phyloP scores from a whole-genome alignment of 2,888 invertebrate species.

The Dynastes grantii region DNA sequence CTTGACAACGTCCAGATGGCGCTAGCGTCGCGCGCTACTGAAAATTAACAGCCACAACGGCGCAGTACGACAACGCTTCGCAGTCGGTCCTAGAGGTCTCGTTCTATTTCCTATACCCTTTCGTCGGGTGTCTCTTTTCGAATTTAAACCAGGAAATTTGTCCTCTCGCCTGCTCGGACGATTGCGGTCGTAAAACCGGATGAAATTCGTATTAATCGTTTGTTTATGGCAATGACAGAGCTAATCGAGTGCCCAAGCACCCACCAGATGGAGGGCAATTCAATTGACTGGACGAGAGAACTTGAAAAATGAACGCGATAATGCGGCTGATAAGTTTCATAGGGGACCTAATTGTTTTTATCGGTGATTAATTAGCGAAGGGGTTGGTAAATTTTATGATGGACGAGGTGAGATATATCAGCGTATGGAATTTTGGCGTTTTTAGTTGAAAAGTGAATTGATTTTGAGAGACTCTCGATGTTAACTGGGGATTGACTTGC shows the following conservation, averaged over 20 bases:
- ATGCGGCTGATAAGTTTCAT: no score
- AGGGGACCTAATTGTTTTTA: no score
- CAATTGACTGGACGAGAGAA: conserved; percentile 11
- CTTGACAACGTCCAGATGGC: neutral
- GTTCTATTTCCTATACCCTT: neutral
- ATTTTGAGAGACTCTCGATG: no score
- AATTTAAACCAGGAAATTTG: neutral
- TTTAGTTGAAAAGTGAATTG: no score
- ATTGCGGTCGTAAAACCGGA: conserved; percentile 17
- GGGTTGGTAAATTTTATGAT: no score
- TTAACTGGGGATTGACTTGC: no score
- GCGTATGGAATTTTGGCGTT: no score
- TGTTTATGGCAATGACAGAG: conserved; percentile 35
- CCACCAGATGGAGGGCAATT: conserved; percentile 1
- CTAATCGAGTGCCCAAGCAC: conserved; percentile 1
- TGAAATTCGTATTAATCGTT: conserved; percentile 47
- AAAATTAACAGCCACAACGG: neutral
- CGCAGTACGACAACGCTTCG: no score
- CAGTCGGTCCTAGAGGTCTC: no score
- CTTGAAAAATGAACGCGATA: neutral
- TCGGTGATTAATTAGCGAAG: no score
- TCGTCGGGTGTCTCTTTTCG: conserved; percentile 31
- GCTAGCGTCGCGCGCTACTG: neutral
- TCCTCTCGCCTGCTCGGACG: no score
- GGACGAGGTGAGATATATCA: no score